Evolutionary conservation across 1,140 invertebrate genomes (phyloP).

Genomic region (Lanistes nyassanus): DNA sequence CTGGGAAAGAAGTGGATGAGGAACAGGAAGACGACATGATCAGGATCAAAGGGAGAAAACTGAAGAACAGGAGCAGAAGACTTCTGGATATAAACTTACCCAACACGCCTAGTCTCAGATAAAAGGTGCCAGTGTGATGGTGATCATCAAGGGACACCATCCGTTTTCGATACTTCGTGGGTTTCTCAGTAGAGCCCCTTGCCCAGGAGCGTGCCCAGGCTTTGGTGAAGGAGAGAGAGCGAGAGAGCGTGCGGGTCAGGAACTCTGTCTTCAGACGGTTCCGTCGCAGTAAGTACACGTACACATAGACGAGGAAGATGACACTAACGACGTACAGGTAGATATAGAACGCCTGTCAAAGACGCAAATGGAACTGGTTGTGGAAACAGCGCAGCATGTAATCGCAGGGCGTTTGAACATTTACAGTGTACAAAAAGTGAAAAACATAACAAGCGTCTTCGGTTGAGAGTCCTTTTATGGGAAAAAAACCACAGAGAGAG

Average conservation of each 20-base stretch:
- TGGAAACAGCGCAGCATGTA: too few species aligned
- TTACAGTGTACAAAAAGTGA: too few species aligned
- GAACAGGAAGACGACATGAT: not conserved
- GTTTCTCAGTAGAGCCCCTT: not conserved
- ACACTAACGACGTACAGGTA: constrained; percentile 96
- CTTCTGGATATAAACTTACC: too few species aligned
- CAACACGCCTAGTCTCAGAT: constrained; percentile 93
- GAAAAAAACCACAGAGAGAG: too few species aligned
- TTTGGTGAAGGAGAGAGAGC: constrained; percentile 22
- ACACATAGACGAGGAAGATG: constrained; percentile 94
- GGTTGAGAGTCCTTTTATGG: too few species aligned
- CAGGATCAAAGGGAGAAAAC: not conserved
- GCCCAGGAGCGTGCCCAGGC: constrained; percentile 3
- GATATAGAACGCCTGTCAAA: constrained; percentile 91
- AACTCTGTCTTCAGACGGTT: constrained; percentile 27
- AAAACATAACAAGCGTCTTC: too few species aligned
- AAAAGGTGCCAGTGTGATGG: constrained; percentile 83
- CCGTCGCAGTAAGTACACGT: constrained; percentile 87
- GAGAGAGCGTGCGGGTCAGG: constrained; percentile 12
- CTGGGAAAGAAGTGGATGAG: not conserved
- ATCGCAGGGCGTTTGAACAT: too few species aligned
- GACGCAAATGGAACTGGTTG: too few species aligned
- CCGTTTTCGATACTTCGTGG: not conserved
- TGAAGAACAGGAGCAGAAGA: not conserved
- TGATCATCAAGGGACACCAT: constrained; percentile 32